Conservation (phyloP, 2,888 invertebrate species). For the Andrena fulva region DNA sequence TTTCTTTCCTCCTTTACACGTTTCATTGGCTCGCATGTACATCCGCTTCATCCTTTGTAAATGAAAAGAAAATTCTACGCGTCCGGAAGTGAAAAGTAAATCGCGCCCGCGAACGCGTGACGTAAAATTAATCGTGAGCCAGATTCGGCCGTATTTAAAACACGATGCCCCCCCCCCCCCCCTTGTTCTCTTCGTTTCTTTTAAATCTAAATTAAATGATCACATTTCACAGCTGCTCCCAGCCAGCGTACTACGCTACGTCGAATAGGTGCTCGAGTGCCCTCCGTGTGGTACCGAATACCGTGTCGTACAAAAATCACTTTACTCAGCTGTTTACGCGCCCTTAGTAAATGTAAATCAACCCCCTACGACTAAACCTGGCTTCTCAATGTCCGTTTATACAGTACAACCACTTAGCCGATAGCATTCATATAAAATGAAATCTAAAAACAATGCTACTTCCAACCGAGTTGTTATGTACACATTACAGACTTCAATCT, state of each 20-base stretch:
- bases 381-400: conserved; percentile 6
- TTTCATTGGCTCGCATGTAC: not conserved
- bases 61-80: conserved; percentile 15
- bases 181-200: not conserved
- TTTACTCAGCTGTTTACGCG: not conserved
- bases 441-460: conserved; percentile 45
- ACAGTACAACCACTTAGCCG: conserved; percentile 6
- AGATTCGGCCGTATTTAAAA: conserved; percentile 4
- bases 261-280: not conserved
- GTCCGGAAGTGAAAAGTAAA: conserved; percentile 12
- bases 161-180: not conserved
- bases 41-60: not conserved
- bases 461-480: conserved; percentile 52
- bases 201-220: conserved; percentile 38
- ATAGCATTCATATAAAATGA: conserved; percentile 33
- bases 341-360: not conserved
- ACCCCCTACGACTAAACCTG: conserved; percentile 13
- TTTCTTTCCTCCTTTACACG: not conserved
- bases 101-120: not conserved
- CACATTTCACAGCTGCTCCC: conserved; percentile 22
- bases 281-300: conserved; percentile 35
- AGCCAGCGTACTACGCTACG: conserved; percentile 1
- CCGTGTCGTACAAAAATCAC: conserved; percentile 36
- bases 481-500: conserved; percentile 17
- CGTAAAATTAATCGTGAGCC: not conserved